Percentiles rank a stretch among this genome's conserved stretches.
Conservation (phyloP, 2,113 vertebrate genomes). For the Stictonetta naevosa region DNA sequence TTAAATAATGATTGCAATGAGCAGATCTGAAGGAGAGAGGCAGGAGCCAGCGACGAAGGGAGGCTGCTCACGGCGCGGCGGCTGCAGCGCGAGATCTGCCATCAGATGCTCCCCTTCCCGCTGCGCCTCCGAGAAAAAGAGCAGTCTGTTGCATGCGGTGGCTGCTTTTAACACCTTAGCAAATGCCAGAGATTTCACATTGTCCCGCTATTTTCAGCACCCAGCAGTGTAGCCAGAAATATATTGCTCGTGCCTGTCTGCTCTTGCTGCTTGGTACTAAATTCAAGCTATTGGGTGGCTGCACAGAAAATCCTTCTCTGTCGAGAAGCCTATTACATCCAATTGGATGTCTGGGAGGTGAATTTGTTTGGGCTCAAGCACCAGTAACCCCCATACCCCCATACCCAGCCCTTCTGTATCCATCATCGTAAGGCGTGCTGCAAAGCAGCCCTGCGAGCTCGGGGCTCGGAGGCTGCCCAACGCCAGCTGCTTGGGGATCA, state of each 20-base stretch:
- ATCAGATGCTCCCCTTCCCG: rapidly evolving
- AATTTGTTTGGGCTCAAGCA: constrained; percentile 25
- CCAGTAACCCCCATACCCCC: constrained; percentile 1
- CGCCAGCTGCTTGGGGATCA: not conserved
- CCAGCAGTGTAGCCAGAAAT: not conserved
- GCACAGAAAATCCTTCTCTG: not conserved
- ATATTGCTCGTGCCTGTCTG: not conserved
- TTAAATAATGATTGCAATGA: constrained; percentile 74
- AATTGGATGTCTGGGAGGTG: not conserved
- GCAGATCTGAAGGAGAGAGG: constrained; percentile 55
- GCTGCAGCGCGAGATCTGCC: not conserved
- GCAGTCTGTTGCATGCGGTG: not conserved
- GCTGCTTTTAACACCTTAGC: not conserved
- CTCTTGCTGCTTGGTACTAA: not conserved
- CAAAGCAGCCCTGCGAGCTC: not conserved
- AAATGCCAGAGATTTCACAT: rapidly evolving
- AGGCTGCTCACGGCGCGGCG: not conserved
- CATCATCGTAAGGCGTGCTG: not conserved
- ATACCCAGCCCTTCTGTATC: not conserved
- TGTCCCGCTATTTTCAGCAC: rapidly evolving
- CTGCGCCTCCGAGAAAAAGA: too few relatives aligned
- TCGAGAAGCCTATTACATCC: not conserved
- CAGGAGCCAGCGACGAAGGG: not conserved
- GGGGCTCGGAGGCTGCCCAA: not conserved
- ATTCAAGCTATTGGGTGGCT: not conserved